Percentiles rank a stretch among this genome's conserved stretches.
Conservation (phyloP, 2,797 vertebrate genomes). For the Epinephelus malabaricus region DNA sequence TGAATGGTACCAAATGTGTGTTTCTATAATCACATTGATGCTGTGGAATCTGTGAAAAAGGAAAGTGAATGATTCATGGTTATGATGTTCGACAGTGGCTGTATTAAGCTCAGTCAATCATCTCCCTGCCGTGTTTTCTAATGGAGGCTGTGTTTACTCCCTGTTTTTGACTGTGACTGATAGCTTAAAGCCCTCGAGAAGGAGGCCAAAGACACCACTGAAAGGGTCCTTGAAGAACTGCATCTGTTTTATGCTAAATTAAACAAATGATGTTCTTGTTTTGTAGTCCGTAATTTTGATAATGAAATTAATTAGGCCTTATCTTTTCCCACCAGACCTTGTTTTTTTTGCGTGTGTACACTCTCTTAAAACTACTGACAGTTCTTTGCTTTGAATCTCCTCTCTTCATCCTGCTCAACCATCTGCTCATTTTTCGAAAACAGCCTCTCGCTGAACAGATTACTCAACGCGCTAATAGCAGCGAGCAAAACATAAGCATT, state of each 20-base stretch:
- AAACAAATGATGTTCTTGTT: constrained; percentile 72
- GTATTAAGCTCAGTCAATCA: constrained; percentile 63
- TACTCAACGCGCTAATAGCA: constrained; percentile 58
- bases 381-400: constrained; percentile 52
- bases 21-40: constrained; percentile 71
- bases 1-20: constrained; percentile 62
- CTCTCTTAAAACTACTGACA: constrained; percentile 57
- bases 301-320: constrained; percentile 74
- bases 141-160: constrained; percentile 43
- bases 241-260: constrained; percentile 57
- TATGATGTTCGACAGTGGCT: constrained; percentile 47
- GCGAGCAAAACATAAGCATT: constrained; percentile 57
- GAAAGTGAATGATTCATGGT: constrained; percentile 57
- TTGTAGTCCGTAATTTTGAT: constrained; percentile 65
- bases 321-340: constrained; percentile 70
- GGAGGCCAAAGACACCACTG: constrained; percentile 43
- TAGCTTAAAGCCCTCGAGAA: constrained; percentile 40
- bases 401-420: constrained; percentile 63
- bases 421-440: constrained; percentile 61
- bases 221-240: constrained; percentile 55
- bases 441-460: constrained; percentile 58
- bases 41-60: constrained; percentile 54
- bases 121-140: constrained; percentile 34
- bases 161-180: constrained; percentile 33
- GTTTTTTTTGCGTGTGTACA: constrained; percentile 35